These are phyloP conservation scores for Philantomba maxwellii DNA, from an alignment of 2,113 vertebrate genomes.

Conservation along the genomic window DNA sequence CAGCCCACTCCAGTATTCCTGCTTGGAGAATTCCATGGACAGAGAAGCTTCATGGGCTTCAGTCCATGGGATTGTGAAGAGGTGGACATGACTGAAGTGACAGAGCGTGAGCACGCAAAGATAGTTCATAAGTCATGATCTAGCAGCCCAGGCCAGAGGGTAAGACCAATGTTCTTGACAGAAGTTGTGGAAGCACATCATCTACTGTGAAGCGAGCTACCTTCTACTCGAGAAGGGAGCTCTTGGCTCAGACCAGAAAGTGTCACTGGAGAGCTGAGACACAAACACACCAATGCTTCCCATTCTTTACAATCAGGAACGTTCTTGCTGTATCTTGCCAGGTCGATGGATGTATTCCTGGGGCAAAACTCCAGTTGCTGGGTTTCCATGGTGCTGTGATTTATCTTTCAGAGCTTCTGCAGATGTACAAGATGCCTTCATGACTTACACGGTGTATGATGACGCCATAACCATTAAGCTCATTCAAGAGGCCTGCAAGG, in stretches of 20 bases:
- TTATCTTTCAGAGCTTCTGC: conserved; percentile 71
- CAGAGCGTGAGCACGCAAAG: background rate
- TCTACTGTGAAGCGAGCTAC: background rate
- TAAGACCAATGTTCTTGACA: background rate
- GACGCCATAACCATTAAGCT: conserved; percentile 79
- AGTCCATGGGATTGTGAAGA: background rate
- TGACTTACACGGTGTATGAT: conserved; percentile 82
- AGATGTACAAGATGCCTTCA: conserved; percentile 79
- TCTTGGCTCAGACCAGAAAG: background rate
- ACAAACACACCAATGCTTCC: background rate
- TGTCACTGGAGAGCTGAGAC: background rate
- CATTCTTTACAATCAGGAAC: background rate
- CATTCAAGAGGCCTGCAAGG: conserved; percentile 79
- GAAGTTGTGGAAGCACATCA: background rate
- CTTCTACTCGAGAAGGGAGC: background rate
- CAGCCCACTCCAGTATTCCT: background rate
- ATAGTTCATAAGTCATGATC: background rate
- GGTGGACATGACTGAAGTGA: background rate
- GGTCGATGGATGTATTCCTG: background rate
- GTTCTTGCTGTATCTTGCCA: background rate
- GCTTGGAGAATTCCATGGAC: background rate
- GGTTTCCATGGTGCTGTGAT: background rate
- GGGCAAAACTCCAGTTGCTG: background rate
- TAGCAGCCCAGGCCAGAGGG: background rate
- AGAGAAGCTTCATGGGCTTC: background rate